These are phyloP conservation scores for Actenoides lindsayi DNA, from an alignment of 2,113 vertebrate species.

Conservation along the genomic window DNA sequence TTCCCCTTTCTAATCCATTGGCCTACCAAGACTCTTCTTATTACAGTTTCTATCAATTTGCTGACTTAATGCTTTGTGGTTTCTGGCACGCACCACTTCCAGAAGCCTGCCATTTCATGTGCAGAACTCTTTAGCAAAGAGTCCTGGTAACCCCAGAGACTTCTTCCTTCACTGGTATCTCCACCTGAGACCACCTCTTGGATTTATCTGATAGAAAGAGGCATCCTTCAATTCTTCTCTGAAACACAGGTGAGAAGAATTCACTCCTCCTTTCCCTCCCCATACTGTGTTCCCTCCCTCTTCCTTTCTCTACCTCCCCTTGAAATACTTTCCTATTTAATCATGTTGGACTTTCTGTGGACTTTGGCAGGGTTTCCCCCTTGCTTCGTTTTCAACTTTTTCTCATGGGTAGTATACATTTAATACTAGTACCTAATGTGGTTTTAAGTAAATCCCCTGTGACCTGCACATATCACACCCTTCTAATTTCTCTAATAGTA, in stretches of 20 bases:
- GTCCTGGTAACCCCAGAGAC: neutral
- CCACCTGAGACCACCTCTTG: neutral
- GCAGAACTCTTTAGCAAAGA: neutral
- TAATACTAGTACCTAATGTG: neutral
- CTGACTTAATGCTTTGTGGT: neutral
- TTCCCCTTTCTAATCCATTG: neutral
- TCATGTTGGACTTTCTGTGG: neutral
- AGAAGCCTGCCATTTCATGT: neutral
- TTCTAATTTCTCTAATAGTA: neutral
- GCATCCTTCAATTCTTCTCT: neutral
- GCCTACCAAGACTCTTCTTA: neutral
- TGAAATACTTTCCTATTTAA: neutral
- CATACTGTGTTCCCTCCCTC: neutral
- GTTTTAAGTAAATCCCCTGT: neutral
- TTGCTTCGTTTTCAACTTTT: neutral
- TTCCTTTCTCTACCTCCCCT: neutral
- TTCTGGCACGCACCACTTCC: neutral
- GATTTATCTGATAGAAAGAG: neutral
- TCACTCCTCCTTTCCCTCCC: neutral
- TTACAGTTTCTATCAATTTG: neutral
- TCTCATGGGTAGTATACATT: neutral
- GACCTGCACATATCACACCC: neutral
- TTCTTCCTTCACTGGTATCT: neutral
- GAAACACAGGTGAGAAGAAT: rapidly evolving
- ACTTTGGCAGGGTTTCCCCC: neutral